Evolutionary conservation across 1,140 invertebrate genomes (phyloP).

Genomic region (Drosophila aff.): DNA sequence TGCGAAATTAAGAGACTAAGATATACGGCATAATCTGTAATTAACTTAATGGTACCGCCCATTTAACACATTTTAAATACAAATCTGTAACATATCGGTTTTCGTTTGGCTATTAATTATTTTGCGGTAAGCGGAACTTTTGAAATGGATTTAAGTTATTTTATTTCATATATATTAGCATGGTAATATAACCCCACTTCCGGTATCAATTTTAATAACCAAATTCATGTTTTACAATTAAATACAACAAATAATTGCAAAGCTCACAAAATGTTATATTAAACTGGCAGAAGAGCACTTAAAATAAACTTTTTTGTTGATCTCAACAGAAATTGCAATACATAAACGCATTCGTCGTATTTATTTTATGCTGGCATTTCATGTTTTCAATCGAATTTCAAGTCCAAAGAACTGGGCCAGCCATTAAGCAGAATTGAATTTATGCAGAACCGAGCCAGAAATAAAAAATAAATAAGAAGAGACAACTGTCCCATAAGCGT

Average conservation of each 20-base stretch:
- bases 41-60: slow-evolving; percentile 15
- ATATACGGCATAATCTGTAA: not conserved
- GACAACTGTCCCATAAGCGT: slow-evolving; percentile 17
- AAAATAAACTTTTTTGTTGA: not conserved
- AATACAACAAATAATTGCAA: not conserved
- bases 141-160: not conserved
- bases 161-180: not conserved
- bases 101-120: not conserved
- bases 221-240: not conserved
- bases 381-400: slow-evolving; percentile 4
- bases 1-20: not conserved
- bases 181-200: slow-evolving; percentile 6
- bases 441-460: slow-evolving; percentile 21
- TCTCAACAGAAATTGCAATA: slow-evolving; percentile 1
- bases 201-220: not conserved
- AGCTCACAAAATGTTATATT: not conserved
- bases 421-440: slow-evolving; percentile 31
- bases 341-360: not conserved
- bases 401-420: slow-evolving; percentile 2
- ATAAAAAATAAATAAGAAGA: slow-evolving; percentile 14
- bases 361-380: slow-evolving; percentile 3
- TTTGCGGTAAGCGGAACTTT: not conserved
- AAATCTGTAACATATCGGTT: slow-evolving; percentile 9
- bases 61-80: slow-evolving; percentile 18
- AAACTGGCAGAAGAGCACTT: not conserved